Conservation (phyloP, 92 coral and sea anemone species). For the Diadumene lineata region DNA sequence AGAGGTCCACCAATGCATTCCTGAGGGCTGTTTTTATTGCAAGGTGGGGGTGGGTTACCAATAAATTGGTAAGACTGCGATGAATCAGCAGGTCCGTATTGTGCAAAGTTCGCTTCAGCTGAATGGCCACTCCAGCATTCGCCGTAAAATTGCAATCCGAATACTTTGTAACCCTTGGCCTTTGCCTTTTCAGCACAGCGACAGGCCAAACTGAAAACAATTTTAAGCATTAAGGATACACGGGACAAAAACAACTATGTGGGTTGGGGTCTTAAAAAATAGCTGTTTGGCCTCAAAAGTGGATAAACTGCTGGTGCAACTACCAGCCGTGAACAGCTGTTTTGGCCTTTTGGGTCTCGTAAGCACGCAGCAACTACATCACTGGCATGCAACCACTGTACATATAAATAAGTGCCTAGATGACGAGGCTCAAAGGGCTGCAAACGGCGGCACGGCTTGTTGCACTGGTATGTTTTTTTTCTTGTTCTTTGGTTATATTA, state of each 20-base stretch:
- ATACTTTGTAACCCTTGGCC: constrained; percentile 51
- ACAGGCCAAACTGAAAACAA: constrained; percentile 50
- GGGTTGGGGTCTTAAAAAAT: background rate
- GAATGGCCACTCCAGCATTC: constrained; percentile 67
- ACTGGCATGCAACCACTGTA: background rate
- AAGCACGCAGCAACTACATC: background rate
- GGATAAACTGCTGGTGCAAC: too few species aligned
- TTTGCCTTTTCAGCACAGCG: constrained; percentile 57
- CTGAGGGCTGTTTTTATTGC: constrained; percentile 35
- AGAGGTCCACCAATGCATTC: constrained; percentile 41
- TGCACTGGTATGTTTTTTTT: background rate
- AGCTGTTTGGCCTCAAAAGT: background rate
- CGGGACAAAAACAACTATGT: background rate
- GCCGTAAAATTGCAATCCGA: constrained; percentile 62
- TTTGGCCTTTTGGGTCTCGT: too few species aligned
- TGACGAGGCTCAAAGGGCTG: background rate
- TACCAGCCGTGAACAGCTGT: too few species aligned
- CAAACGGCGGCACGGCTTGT: background rate
- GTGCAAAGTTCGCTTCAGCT: constrained; percentile 40
- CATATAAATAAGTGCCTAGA: background rate
- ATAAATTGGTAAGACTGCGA: constrained; percentile 31
- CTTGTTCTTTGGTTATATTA: background rate
- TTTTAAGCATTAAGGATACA: background rate
- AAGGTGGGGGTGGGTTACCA: constrained; percentile 33
- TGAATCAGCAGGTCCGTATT: constrained; percentile 41